Percentiles rank a stretch among this genome's conserved stretches.
Evolutionary conservation across 2,797 vertebrate genomes (phyloP).

Genomic region (Synaphobranchus kaupii): DNA sequence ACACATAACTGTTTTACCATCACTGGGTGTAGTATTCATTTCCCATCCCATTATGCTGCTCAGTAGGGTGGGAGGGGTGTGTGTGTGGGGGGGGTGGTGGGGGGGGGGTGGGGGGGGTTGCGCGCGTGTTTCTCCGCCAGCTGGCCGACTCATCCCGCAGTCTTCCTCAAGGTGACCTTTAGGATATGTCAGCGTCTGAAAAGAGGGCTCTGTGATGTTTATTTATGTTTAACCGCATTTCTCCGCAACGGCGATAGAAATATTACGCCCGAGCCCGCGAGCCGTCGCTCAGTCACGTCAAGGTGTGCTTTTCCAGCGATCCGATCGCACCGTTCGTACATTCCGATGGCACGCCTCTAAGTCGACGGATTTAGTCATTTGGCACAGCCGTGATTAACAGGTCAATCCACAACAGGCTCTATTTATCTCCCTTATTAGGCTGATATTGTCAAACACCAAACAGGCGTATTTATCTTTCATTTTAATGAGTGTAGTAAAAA

Average conservation of each 20-base stretch:
- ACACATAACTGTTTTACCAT: slow-evolving; percentile 3
- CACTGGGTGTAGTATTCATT: background rate
- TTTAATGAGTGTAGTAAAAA: slow-evolving; percentile 25
- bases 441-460: slow-evolving; percentile 3
- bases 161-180: slow-evolving; percentile 66
- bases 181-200: slow-evolving; percentile 26
- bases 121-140: background rate
- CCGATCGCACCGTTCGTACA: background rate
- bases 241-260: slow-evolving; percentile 40
- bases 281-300: background rate
- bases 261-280: slow-evolving; percentile 17
- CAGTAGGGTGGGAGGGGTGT: background rate
- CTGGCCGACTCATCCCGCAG: background rate
- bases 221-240: slow-evolving; percentile 49
- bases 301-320: background rate
- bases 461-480: slow-evolving; percentile 6
- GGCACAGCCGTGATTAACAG: background rate
- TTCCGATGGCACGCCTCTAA: background rate
- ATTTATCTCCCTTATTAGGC: background rate
- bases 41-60: slow-evolving; percentile 21
- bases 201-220: background rate
- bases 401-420: background rate
- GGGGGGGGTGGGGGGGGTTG: background rate
- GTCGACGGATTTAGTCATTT: background rate
- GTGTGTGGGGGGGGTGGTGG: background rate